Conservation (phyloP, 2,888 invertebrate genomes). For the Pyrgus malvae region DNA sequence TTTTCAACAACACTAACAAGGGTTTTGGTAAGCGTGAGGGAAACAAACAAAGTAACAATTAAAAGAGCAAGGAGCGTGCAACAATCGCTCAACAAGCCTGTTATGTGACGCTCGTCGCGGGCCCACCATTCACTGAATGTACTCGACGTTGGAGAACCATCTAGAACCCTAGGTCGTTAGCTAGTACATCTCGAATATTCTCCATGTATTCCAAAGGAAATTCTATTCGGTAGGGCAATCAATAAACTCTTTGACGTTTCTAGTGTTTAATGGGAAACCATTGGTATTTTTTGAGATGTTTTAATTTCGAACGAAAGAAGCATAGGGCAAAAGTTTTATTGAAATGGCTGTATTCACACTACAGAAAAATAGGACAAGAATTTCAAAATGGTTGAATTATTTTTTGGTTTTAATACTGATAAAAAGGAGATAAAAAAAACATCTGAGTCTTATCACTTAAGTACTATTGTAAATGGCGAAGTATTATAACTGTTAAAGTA, state of each 20-base stretch:
- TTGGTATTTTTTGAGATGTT: background rate
- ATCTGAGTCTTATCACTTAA: too few species aligned
- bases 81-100: slow-evolving; percentile 19
- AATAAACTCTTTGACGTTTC: background rate
- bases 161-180: slow-evolving; percentile 28
- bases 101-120: slow-evolving; percentile 4
- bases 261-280: background rate
- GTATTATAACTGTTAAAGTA: too few species aligned
- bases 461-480: too few species aligned
- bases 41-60: slow-evolving; percentile 17
- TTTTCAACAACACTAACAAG: slow-evolving; percentile 20
- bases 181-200: slow-evolving; percentile 13
- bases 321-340: too few species aligned
- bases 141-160: slow-evolving; percentile 15
- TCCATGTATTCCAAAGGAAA: slow-evolving; percentile 18
- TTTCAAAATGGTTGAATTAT: too few species aligned
- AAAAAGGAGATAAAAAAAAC: too few species aligned
- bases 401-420: too few species aligned
- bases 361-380: too few species aligned
- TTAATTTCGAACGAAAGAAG: background rate
- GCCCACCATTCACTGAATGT: slow-evolving; percentile 19
- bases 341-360: too few species aligned
- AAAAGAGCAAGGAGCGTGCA: slow-evolving; percentile 22
- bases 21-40: slow-evolving; percentile 12
- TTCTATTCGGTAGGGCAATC: slow-evolving; percentile 1